Evolutionary conservation across 2,888 invertebrate species (phyloP).

Genomic region (Morpho deidamia): DNA sequence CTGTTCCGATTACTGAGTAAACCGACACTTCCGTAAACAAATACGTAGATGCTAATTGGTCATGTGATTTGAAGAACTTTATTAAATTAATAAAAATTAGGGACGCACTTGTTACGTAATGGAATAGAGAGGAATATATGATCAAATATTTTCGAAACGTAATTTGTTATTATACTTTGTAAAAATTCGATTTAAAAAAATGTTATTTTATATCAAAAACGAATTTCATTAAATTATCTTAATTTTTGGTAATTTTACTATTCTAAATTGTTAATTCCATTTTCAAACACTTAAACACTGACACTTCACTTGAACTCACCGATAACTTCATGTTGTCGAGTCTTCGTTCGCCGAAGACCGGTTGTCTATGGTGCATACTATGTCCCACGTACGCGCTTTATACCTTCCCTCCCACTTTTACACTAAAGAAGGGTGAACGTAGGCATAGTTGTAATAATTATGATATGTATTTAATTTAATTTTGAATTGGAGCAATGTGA

Average conservation of each 20-base stretch:
- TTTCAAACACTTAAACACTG: slow-evolving; percentile 19
- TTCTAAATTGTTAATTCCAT: neutral
- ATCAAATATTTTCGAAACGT: neutral
- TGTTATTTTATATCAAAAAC: no score
- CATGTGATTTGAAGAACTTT: no score
- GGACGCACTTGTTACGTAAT: no score
- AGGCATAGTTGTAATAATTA: slow-evolving; percentile 61
- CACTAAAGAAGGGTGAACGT: slow-evolving; percentile 46
- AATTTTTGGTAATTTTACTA: no score
- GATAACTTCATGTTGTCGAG: slow-evolving; percentile 73
- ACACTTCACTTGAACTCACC: slow-evolving; percentile 57
- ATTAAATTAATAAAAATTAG: no score
- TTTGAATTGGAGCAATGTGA: slow-evolving; percentile 26
- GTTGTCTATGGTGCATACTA: slow-evolving; percentile 51
- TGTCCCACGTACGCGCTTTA: slow-evolving; percentile 49
- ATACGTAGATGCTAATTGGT: no score
- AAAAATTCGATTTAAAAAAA: no score
- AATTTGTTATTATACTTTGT: no score
- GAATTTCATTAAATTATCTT: no score
- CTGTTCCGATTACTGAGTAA: slow-evolving; percentile 20
- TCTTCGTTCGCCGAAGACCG: slow-evolving; percentile 74
- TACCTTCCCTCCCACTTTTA: slow-evolving; percentile 68
- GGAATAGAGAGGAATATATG: no score
- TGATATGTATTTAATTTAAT: slow-evolving; percentile 42
- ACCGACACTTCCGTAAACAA: slow-evolving; percentile 10